Evolutionary conservation across 2,113 vertebrate genomes (phyloP).

Genomic region (Spea multiplicata): DNA sequence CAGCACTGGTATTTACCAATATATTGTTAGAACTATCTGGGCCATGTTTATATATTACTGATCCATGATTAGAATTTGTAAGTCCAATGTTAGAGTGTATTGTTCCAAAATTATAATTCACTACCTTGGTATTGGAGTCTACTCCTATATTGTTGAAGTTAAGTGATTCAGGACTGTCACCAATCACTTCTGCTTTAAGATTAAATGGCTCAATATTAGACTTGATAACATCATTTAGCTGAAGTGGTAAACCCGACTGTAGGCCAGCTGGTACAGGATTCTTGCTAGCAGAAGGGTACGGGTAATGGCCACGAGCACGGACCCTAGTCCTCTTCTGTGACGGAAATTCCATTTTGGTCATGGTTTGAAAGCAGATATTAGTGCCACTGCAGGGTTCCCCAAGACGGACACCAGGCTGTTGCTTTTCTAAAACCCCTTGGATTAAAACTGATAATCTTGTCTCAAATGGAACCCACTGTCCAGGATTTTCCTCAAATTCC

Average conservation of each 20-base stretch:
- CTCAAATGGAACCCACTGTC: constrained; percentile 36
- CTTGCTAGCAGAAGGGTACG: background rate
- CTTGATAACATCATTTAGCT: background rate
- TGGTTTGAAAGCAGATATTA: constrained; percentile 31
- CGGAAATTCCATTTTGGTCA: constrained; percentile 32
- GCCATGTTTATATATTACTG: no score
- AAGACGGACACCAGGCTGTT: constrained; percentile 30
- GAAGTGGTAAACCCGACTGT: background rate
- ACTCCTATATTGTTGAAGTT: background rate
- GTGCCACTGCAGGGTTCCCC: constrained; percentile 17
- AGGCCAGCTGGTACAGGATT: background rate
- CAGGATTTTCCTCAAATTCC: constrained; percentile 25
- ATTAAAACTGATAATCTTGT: constrained; percentile 25
- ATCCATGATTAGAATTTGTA: background rate
- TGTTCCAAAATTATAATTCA: background rate
- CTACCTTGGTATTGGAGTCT: background rate
- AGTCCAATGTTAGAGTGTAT: background rate
- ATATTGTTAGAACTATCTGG: no score
- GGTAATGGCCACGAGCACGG: background rate
- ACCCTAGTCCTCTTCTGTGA: constrained; percentile 33
- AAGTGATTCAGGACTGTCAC: background rate
- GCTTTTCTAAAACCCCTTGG: constrained; percentile 29
- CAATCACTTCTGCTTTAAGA: background rate
- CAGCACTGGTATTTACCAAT: no score
- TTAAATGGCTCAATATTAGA: background rate